Evolutionary conservation across 2,888 invertebrate species (phyloP).

Genomic region (Loripinus fragilis): DNA sequence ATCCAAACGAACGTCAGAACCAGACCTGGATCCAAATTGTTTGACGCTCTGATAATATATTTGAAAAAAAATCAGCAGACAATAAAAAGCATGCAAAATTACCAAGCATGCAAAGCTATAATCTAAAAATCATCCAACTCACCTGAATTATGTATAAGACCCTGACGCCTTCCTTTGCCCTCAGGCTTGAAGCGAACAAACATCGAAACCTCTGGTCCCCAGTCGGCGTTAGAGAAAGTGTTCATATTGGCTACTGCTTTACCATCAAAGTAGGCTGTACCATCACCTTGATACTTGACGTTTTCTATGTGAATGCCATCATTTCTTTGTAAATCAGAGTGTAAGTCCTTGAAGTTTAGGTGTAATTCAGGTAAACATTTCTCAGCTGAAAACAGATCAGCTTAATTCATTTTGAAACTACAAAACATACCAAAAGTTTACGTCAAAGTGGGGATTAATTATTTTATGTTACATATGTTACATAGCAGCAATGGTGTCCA

Average conservation of each 20-base stretch:
- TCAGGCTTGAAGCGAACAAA: slow-evolving; percentile 57
- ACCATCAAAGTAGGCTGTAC: slow-evolving; percentile 57
- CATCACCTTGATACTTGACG: slow-evolving; percentile 58
- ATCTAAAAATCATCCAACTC: too few relatives aligned
- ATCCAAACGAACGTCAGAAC: too few relatives aligned
- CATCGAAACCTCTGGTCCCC: slow-evolving; percentile 52
- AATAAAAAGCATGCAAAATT: too few relatives aligned
- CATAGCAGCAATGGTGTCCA: too few relatives aligned
- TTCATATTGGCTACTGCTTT: slow-evolving; percentile 49
- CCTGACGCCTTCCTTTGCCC: slow-evolving; percentile 41
- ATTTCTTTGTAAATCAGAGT: slow-evolving; percentile 41
- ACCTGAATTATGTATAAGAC: slow-evolving; percentile 57
- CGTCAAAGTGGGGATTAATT: too few relatives aligned
- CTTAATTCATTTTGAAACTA: too few relatives aligned
- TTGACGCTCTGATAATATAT: too few relatives aligned
- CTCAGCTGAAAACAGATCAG: slow-evolving; percentile 1
- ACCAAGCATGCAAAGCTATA: too few relatives aligned
- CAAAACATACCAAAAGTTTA: too few relatives aligned
- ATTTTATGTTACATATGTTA: too few relatives aligned
- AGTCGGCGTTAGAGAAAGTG: slow-evolving; percentile 57
- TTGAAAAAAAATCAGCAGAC: too few relatives aligned
- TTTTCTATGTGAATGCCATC: slow-evolving; percentile 48
- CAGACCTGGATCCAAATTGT: too few relatives aligned
- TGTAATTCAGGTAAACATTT: slow-evolving; percentile 50
- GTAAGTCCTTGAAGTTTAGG: slow-evolving; percentile 38